phyloP scores from a whole-genome alignment of 2,888 invertebrate species.

The Junonia oenone region DNA sequence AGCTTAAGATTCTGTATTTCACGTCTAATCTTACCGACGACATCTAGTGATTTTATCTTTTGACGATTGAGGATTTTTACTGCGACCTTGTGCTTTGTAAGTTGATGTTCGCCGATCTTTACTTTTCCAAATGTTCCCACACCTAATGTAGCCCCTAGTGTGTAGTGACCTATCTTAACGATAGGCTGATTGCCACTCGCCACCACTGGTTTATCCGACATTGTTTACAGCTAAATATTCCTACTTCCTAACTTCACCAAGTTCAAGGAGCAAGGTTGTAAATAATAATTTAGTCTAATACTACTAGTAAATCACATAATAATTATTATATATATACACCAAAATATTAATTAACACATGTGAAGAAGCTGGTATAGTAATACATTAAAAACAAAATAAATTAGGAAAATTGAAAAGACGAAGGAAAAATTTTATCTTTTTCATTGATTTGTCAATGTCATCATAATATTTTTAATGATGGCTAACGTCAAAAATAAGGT shows the following conservation, averaged over 20 bases:
- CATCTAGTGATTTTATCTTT: slow-evolving; percentile 99
- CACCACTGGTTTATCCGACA: slow-evolving; percentile 64
- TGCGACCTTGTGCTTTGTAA: slow-evolving; percentile 98
- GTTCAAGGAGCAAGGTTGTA: slow-evolving; percentile 19
- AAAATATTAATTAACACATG: neutral
- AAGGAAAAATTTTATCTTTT: slow-evolving; percentile 11
- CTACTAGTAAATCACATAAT: slow-evolving; percentile 2
- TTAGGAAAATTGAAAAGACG: slow-evolving; percentile 14
- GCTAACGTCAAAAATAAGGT: neutral
- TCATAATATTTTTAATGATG: neutral
- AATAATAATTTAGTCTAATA: slow-evolving; percentile 5
- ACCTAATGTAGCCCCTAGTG: slow-evolving; percentile 91
- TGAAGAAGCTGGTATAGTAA: neutral
- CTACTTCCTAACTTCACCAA: slow-evolving; percentile 1
- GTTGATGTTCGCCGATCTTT: slow-evolving; percentile 98
- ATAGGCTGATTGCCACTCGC: slow-evolving; percentile 82
- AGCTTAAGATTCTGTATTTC: slow-evolving; percentile 99
- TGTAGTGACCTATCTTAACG: slow-evolving; percentile 98
- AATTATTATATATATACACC: neutral
- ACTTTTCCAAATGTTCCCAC: slow-evolving; percentile 99
- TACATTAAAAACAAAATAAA: slow-evolving; percentile 13
- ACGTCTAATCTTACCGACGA: slow-evolving; percentile 98
- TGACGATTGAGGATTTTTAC: slow-evolving; percentile 98
- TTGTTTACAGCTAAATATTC: slow-evolving; percentile 26
- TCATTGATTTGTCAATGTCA: slow-evolving; percentile 8